Evolutionary conservation across 1,140 invertebrate species (phyloP).

Genomic region (Propsilocerus akamusi): DNA sequence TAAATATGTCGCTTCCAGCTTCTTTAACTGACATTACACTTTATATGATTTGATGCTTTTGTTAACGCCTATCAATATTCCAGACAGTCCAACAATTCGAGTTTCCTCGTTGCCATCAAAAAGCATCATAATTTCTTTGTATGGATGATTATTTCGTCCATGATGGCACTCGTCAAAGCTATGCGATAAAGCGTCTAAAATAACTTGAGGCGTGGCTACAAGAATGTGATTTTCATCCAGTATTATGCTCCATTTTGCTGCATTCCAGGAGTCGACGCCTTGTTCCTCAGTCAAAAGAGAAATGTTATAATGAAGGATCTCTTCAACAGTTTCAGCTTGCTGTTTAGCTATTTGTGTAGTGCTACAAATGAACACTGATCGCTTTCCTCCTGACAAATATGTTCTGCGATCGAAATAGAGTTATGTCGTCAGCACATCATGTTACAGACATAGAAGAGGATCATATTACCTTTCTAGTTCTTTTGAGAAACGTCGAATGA

Average conservation of each 20-base stretch:
- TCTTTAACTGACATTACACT: slow-evolving; percentile 35
- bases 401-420: slow-evolving; percentile 29
- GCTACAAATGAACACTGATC: slow-evolving; percentile 57
- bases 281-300: slow-evolving; percentile 34
- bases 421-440: no score
- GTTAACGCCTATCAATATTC: slow-evolving; percentile 54
- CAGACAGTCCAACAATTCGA: slow-evolving; percentile 63
- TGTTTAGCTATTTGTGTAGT: slow-evolving; percentile 67
- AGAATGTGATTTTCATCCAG: slow-evolving; percentile 47
- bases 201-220: slow-evolving; percentile 72
- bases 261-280: slow-evolving; percentile 48
- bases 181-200: slow-evolving; percentile 49
- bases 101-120: slow-evolving; percentile 38
- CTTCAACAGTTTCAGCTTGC: slow-evolving; percentile 45
- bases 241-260: slow-evolving; percentile 41
- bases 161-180: slow-evolving; percentile 78
- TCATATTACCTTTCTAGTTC: slow-evolving; percentile 28
- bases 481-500: slow-evolving; percentile 47
- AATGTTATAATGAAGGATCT: slow-evolving; percentile 34
- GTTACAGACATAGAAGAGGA: no score
- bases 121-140: slow-evolving; percentile 45
- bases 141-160: slow-evolving; percentile 56
- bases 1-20: slow-evolving; percentile 55
- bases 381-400: slow-evolving; percentile 42
- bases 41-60: slow-evolving; percentile 37